Percentiles rank a stretch among this genome's conserved stretches.
Evolutionary conservation across 2,113 vertebrate genomes (phyloP).

Genomic region (Paedocypris sp.): DNA sequence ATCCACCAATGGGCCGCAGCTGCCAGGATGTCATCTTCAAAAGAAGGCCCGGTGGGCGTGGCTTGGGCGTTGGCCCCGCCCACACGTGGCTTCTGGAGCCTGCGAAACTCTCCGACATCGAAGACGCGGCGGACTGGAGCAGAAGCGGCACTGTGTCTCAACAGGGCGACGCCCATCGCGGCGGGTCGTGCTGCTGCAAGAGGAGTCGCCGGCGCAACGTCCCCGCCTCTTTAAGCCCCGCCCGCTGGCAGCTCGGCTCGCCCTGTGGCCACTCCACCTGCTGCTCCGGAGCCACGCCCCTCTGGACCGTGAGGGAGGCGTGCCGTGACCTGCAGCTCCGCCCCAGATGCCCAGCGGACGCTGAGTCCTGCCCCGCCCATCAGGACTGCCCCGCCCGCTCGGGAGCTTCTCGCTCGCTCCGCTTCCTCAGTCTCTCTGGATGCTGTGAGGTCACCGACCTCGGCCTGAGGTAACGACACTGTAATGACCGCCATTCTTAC

Average conservation of each 20-base stretch:
- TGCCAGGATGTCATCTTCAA: conserved; percentile 57
- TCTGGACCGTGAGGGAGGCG: conserved; percentile 71
- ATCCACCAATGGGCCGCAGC: conserved; percentile 39
- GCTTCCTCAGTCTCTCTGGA: conserved; percentile 92
- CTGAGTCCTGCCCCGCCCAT: conserved; percentile 55
- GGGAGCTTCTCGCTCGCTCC: conserved; percentile 68
- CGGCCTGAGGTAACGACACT: conserved; percentile 78
- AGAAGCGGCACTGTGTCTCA: conserved; percentile 51
- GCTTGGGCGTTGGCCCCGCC: conserved; percentile 28
- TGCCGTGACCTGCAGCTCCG: conserved; percentile 63
- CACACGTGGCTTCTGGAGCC: conserved; percentile 78
- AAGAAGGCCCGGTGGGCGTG: conserved; percentile 38
- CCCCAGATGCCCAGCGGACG: conserved; percentile 71
- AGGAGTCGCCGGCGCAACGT: conserved; percentile 67
- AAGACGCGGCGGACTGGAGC: conserved; percentile 87
- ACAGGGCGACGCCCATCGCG: conserved; percentile 27
- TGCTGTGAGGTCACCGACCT: conserved; percentile 91
- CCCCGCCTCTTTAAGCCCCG: conserved; percentile 74
- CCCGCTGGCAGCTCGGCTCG: conserved; percentile 69
- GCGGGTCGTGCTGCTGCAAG: conserved; percentile 62
- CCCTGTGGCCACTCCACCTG: conserved; percentile 84
- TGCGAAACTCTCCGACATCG: conserved; percentile 79
- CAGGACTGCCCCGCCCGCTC: conserved; percentile 60
- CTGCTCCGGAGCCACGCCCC: conserved; percentile 62
- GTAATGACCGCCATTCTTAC: too few relatives aligned